phyloP scores from a whole-genome alignment of 2,888 invertebrate genomes.

The Drosophila histrio region DNA sequence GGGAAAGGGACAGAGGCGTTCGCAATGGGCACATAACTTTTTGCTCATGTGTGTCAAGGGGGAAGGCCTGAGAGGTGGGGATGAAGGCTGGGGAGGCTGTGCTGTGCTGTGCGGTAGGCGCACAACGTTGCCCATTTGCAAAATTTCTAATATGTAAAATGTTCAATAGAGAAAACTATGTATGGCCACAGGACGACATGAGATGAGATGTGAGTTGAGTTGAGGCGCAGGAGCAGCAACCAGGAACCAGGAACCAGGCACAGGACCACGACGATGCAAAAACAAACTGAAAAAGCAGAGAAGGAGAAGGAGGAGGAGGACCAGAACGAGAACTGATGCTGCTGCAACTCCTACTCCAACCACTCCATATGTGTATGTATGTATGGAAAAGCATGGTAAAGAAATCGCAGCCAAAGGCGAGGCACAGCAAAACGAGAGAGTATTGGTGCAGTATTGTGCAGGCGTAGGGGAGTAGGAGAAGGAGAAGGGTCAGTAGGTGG shows the following conservation, averaged over 20 bases:
- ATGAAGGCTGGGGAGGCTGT: not conserved
- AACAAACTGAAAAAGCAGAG: slow-evolving; percentile 58
- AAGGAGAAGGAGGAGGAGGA: not conserved
- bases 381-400: slow-evolving; percentile 66
- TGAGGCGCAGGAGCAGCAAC: slow-evolving; percentile 7
- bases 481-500: not conserved
- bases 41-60: slow-evolving; percentile 40
- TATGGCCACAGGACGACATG: slow-evolving; percentile 53
- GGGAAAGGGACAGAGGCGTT: not conserved
- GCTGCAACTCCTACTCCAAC: slow-evolving; percentile 9
- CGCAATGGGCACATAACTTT: slow-evolving; percentile 71
- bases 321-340: slow-evolving; percentile 41
- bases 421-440: slow-evolving; percentile 37
- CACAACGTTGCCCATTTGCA: slow-evolving; percentile 71
- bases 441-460: slow-evolving; percentile 60
- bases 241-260: not conserved
- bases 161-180: slow-evolving; percentile 80
- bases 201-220: slow-evolving; percentile 13
- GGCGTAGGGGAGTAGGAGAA: not conserved
- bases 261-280: slow-evolving; percentile 35
- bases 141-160: slow-evolving; percentile 81
- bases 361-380: slow-evolving; percentile 10
- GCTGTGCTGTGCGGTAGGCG: slow-evolving; percentile 52
- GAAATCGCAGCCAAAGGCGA: slow-evolving; percentile 73
- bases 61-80: not conserved